Base-by-base conservation (phyloP, 2,113 vertebrate species). In the Protobothrops flavoviridis region DNA sequence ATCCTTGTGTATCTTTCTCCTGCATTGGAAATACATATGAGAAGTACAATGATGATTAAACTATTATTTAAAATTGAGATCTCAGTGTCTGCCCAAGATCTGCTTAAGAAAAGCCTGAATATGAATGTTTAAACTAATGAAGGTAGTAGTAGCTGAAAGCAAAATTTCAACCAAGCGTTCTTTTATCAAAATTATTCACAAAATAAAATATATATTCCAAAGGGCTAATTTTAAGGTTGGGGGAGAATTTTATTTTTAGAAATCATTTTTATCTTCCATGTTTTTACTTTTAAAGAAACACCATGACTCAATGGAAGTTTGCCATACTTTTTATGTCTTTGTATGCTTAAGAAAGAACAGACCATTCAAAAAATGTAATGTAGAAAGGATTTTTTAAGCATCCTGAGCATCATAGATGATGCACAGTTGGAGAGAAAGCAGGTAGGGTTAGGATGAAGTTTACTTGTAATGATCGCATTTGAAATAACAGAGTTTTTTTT, bases 391-490 rank as follows among this genome's bases (percentile, higher is more conserved):
- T 33, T 57, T 85, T 53, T 17, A 13, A 90, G 88, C 86, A 53
- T 90, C 56, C 92, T 90, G 88, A 93, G 92, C 91, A 95, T 94
- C 94, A 95, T 3, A 94, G 95, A 95, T 92, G 95, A 90, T 92
- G 74, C 33, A 43, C 33, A 1, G 74, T 43, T 81, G 15, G 33
- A 81, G 33, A 81, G 74, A 81, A 81, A 61, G 93, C 94, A 93
- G 39, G 53, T 8, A 95, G 23, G 90, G 87, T 85, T 21, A 8
- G 21, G 56, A 89, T 50, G 55, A 88, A 5, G 56, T 39, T 90
- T 59, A 69, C 85, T 89, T 85, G 55, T 90, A n/a, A 53, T 20
- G 21, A 86, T 26, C 2, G 24, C 52, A 9, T 90, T 61, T 64
- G 29, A 91, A 91, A 94, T 91, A 90, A 21, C 57, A 64, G 88